Percentiles rank a stretch among this genome's conserved stretches.
phyloP scores from a whole-genome alignment of 2,113 vertebrate genomes.

The Microtus oregoni region DNA sequence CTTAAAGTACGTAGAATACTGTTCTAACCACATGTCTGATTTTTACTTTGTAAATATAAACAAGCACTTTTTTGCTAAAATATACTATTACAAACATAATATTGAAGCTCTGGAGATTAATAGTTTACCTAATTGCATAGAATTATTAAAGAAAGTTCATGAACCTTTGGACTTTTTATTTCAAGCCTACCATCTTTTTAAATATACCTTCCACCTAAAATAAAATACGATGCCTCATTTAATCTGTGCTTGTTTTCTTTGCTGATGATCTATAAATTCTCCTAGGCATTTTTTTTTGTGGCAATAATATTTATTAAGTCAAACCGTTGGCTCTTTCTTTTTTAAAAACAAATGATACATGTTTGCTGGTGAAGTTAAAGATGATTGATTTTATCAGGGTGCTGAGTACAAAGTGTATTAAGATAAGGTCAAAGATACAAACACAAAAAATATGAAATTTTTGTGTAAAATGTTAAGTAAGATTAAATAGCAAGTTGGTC shows the following conservation, averaged over 20 bases:
- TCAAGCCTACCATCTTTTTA: background rate
- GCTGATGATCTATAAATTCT: background rate
- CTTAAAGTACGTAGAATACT: background rate
- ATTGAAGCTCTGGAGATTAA: background rate
- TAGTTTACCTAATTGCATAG: background rate
- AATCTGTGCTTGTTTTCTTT: background rate
- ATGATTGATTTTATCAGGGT: background rate
- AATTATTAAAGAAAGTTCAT: background rate
- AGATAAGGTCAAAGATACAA: background rate
- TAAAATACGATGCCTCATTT: background rate
- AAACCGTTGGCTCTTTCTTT: background rate
- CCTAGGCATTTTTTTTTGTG: background rate
- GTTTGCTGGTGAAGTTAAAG: background rate
- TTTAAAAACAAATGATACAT: too few relatives aligned
- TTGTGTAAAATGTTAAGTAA: background rate
- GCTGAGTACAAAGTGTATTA: background rate
- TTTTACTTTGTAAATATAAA: background rate
- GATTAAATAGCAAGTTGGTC: background rate
- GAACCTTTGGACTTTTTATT: background rate
- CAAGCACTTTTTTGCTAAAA: background rate
- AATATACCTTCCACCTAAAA: background rate
- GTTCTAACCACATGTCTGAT: background rate
- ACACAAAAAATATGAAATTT: background rate
- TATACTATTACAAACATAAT: background rate
- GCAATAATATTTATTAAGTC: background rate